Percentiles rank a stretch among this genome's conserved stretches.
These are phyloP conservation scores for Pelecanoides urinatrix DNA, from an alignment of 2,113 vertebrate species.

Conservation along the genomic window DNA sequence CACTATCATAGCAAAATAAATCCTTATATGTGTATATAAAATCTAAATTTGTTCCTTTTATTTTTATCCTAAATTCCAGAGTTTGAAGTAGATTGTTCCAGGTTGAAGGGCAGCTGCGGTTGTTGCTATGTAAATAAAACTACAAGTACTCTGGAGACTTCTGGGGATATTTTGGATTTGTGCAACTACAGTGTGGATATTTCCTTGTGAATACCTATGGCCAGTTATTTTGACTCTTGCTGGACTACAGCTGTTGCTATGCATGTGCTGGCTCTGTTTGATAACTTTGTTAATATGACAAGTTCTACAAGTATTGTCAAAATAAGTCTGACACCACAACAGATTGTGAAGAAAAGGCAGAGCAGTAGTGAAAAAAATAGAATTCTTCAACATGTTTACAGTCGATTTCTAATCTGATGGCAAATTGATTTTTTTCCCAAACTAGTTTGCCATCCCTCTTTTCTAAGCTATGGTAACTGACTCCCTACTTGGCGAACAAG, in stretches of 20 bases:
- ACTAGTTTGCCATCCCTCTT: neutral
- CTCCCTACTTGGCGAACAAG: neutral
- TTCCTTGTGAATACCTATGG: neutral
- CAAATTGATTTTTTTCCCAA: slow-evolving; percentile 49
- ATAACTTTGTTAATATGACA: slow-evolving; percentile 62
- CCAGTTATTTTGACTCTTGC: neutral
- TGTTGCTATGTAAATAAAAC: neutral
- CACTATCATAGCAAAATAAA: neutral
- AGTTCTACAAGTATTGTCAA: slow-evolving; percentile 64
- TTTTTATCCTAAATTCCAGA: neutral
- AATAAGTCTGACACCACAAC: slow-evolving; percentile 65
- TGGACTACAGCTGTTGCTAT: slow-evolving; percentile 48
- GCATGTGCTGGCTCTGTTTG: neutral
- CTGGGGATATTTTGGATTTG: neutral
- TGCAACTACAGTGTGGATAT: neutral
- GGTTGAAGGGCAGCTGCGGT: neutral
- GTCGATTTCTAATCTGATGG: slow-evolving; percentile 59
- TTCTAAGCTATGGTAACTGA: neutral
- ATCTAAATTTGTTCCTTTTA: neutral
- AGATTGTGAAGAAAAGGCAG: slow-evolving; percentile 66
- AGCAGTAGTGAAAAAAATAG: slow-evolving; percentile 43
- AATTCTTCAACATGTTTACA: slow-evolving; percentile 59
- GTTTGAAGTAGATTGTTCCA: neutral
- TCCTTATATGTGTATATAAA: neutral
- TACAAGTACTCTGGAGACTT: neutral